A percentile compares a stretch with the other conserved stretches of the same genome.
These are phyloP conservation scores for Aspidoscelis tigris DNA, from an alignment of 2,113 vertebrate genomes.

Conservation along the genomic window DNA sequence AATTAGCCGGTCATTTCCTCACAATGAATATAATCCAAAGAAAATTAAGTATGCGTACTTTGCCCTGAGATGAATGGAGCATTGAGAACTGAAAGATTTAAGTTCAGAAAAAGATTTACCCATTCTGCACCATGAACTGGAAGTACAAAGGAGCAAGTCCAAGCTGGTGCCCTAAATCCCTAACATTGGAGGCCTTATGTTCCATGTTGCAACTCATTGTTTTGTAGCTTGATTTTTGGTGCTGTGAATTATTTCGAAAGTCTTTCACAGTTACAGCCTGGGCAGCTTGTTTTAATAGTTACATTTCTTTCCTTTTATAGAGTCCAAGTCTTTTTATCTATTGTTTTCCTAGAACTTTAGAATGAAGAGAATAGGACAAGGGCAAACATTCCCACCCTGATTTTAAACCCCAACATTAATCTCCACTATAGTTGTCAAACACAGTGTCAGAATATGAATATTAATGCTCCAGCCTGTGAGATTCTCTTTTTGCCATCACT, in stretches of 20 bases:
- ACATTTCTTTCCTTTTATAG: slow-evolving; percentile 40
- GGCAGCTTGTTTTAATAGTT: slow-evolving; percentile 5
- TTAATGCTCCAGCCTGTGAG: slow-evolving; percentile 26
- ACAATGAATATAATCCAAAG: neutral
- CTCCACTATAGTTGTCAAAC: slow-evolving; percentile 28
- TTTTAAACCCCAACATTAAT: slow-evolving; percentile 32
- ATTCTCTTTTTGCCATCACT: slow-evolving; percentile 1
- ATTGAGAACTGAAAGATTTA: no score
- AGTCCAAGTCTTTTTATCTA: slow-evolving; percentile 34
- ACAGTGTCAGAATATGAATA: slow-evolving; percentile 34
- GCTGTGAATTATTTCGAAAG: slow-evolving; percentile 6
- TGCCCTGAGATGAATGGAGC: neutral
- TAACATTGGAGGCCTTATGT: neutral
- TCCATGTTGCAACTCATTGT: neutral
- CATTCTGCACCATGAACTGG: neutral
- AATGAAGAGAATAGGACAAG: slow-evolving; percentile 28
- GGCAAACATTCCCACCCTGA: neutral
- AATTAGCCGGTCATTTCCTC: neutral
- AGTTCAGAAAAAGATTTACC: neutral
- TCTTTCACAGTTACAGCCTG: neutral
- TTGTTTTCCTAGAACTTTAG: slow-evolving; percentile 35
- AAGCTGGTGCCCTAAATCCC: neutral
- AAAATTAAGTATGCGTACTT: neutral
- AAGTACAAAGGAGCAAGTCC: neutral
- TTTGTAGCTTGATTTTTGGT: neutral